These are phyloP conservation scores for Anagyrus pseudococci DNA, from an alignment of 2,888 invertebrate species.

Conservation along the genomic window DNA sequence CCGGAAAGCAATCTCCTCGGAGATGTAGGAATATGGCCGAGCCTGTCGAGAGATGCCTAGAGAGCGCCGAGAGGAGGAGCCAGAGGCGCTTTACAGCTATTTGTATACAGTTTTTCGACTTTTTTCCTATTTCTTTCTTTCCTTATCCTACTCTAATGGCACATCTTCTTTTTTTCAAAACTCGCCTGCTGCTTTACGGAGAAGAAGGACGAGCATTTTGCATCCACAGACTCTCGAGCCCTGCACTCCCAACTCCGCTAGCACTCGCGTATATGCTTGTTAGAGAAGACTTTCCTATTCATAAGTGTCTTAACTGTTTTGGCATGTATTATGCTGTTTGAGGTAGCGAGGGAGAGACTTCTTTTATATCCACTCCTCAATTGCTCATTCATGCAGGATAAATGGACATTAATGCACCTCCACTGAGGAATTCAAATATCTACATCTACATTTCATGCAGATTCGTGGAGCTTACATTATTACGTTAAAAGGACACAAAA, in stretches of 20 bases:
- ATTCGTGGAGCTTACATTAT: too few relatives aligned
- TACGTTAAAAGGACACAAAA: too few relatives aligned
- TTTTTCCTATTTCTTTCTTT: not conserved
- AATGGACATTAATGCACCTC: not conserved
- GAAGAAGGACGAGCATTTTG: too few relatives aligned
- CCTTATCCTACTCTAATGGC: not conserved
- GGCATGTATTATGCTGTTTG: not conserved
- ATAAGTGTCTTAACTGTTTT: conserved; percentile 5
- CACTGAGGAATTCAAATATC: not conserved
- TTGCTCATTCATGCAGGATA: not conserved
- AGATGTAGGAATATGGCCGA: conserved; percentile 7
- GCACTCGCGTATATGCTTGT: not conserved
- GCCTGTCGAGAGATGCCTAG: conserved; percentile 1
- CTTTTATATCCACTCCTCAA: not conserved
- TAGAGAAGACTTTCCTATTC: not conserved
- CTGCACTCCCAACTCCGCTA: not conserved
- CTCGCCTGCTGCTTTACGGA: not conserved
- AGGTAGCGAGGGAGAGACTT: not conserved
- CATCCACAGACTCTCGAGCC: too few relatives aligned
- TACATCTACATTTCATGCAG: too few relatives aligned
- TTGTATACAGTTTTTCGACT: not conserved
- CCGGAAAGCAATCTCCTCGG: conserved; percentile 13
- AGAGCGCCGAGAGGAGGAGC: not conserved
- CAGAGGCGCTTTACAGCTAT: conserved; percentile 19
- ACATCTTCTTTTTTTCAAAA: not conserved